Evolutionary conservation across 2,113 vertebrate genomes (phyloP).

Genomic region (Cryptoleucopteryx plumbea): DNA sequence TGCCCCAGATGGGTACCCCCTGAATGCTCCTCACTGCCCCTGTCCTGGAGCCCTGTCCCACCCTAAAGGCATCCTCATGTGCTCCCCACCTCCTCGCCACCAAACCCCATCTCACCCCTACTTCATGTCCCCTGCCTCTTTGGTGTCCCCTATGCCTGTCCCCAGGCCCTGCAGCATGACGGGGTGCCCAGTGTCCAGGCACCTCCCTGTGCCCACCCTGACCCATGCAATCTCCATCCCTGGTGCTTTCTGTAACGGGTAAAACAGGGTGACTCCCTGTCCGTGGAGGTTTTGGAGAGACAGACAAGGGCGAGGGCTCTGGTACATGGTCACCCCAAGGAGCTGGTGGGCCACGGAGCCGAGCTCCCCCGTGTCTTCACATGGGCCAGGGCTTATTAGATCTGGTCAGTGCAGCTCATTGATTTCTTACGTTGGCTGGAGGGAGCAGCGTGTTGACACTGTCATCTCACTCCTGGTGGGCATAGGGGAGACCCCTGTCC

Average conservation of each 20-base stretch:
- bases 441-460: rapidly evolving
- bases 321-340: background rate
- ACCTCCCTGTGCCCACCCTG: background rate
- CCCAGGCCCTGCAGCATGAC: rapidly evolving
- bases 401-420: background rate
- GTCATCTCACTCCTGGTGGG: background rate
- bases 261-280: background rate
- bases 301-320: background rate
- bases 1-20: background rate
- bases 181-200: background rate
- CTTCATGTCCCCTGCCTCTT: background rate
- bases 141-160: rapidly evolving
- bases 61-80: background rate
- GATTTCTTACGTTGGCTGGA: background rate
- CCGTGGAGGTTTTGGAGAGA: rapidly evolving
- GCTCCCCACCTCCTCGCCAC: background rate
- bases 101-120: background rate
- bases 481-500: background rate
- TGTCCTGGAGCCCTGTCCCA: background rate
- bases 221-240: background rate
- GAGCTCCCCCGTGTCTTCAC: rapidly evolving
- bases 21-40: background rate
- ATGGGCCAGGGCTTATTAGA: rapidly evolving
- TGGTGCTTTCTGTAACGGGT: background rate
- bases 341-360: rapidly evolving